Conservation (phyloP, 2,888 invertebrate species). For the Drosophila koepferae region DNA sequence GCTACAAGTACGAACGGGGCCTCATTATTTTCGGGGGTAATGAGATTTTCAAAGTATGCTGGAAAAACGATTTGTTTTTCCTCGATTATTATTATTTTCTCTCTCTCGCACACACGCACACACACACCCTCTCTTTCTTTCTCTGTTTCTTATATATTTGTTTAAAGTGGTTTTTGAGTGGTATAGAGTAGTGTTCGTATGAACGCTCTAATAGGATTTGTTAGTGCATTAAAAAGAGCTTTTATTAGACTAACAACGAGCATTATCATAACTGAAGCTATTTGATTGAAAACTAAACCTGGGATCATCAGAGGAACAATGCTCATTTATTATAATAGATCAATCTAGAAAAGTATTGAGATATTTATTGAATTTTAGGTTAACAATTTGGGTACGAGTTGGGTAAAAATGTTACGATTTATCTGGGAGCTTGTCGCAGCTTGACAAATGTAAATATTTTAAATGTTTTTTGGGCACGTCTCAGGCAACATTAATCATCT, state of each 20-base stretch:
- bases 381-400: background rate
- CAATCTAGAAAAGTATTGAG: slow-evolving; percentile 1
- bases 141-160: slow-evolving; percentile 16
- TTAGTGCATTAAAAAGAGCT: slow-evolving; percentile 27
- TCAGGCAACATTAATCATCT: slow-evolving; percentile 36
- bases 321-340: slow-evolving; percentile 15
- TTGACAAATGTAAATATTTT: slow-evolving; percentile 46
- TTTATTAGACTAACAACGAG: slow-evolving; percentile 12
- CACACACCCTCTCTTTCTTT: background rate
- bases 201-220: slow-evolving; percentile 31
- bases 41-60: slow-evolving; percentile 58
- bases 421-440: slow-evolving; percentile 11
- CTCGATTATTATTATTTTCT: slow-evolving; percentile 26
- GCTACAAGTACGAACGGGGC: slow-evolving; percentile 53
- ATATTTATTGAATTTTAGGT: slow-evolving; percentile 11
- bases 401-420: background rate
- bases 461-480: slow-evolving; percentile 11
- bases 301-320: background rate
- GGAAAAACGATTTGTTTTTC: slow-evolving; percentile 37
- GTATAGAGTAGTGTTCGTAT: background rate
- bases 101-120: background rate
- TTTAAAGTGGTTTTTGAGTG: slow-evolving; percentile 36
- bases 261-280: slow-evolving; percentile 16
- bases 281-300: slow-evolving; percentile 10
- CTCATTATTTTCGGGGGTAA: slow-evolving; percentile 64